Percentiles rank a stretch among this genome's conserved stretches.
Evolutionary conservation across 2,797 vertebrate species (phyloP).

Genomic region (Phataginus tricuspis): DNA sequence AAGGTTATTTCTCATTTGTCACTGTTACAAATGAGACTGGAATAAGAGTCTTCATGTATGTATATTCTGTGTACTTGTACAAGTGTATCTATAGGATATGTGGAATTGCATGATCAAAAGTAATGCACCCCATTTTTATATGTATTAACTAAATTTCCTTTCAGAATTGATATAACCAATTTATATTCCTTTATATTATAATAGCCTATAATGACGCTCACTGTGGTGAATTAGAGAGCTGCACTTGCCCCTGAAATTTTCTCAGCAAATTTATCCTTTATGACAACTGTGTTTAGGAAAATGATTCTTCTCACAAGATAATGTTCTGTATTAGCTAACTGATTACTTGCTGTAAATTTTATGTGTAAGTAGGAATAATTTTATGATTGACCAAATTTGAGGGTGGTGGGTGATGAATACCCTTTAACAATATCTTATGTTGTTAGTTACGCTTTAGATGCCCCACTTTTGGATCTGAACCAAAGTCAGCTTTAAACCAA

Average conservation of each 20-base stretch:
- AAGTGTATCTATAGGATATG: background rate
- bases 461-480: background rate
- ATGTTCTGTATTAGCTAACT: background rate
- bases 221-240: background rate
- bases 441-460: background rate
- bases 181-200: background rate
- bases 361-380: conserved; percentile 4
- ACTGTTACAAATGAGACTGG: background rate
- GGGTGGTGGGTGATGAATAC: background rate
- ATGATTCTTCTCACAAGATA: background rate
- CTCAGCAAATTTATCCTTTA: conserved; percentile 22
- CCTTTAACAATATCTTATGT: background rate
- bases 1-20: conserved; percentile 16
- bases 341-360: conserved; percentile 46
- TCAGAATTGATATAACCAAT: background rate
- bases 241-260: background rate
- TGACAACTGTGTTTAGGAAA: background rate
- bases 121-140: conserved; percentile 20
- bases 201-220: background rate
- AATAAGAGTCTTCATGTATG: background rate
- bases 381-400: background rate
- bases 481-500: background rate
- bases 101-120: background rate
- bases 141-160: conserved; percentile 38
- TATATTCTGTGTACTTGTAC: background rate